Percentiles rank a stretch among this genome's conserved stretches.
phyloP scores from a whole-genome alignment of 2,797 vertebrate genomes.

The Menidia menidia region DNA sequence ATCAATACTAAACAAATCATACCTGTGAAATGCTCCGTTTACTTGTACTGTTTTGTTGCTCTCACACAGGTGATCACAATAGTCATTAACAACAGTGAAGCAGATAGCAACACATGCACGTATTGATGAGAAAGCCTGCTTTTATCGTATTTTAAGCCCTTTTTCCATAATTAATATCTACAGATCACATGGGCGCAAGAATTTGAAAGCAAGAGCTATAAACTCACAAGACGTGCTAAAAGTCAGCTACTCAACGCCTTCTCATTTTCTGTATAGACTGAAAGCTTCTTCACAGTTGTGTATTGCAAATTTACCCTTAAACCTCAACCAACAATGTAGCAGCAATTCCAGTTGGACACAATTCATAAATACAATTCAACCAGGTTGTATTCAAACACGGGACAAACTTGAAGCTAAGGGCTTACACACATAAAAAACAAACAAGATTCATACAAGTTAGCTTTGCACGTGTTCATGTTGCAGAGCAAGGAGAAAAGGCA shows the following conservation, averaged over 20 bases:
- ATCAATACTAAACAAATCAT: constrained; percentile 3
- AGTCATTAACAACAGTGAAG: constrained; percentile 6
- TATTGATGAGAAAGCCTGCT: constrained; percentile 27
- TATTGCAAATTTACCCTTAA: constrained; percentile 5
- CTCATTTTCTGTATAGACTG: background rate
- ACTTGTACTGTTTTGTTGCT: constrained; percentile 10
- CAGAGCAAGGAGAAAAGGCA: background rate
- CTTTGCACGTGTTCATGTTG: background rate
- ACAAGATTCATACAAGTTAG: constrained; percentile 5
- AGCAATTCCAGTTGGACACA: constrained; percentile 21
- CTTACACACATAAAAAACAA: background rate
- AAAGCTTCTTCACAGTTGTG: constrained; percentile 12
- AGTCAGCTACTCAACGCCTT: constrained; percentile 2
- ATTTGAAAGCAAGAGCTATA: constrained; percentile 3
- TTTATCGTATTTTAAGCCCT: constrained; percentile 3
- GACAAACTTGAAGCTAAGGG: background rate
- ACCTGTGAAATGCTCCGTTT: constrained; percentile 15
- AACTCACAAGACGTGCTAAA: constrained; percentile 13
- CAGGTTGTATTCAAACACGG: constrained; percentile 20
- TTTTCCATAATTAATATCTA: constrained; percentile 31
- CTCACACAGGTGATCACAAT: constrained; percentile 16
- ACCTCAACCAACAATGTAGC: constrained; percentile 1
- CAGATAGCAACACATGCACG: constrained; percentile 30
- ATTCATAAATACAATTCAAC: background rate
- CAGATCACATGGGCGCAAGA: background rate